Evolutionary conservation across 1,140 invertebrate species (phyloP).

Genomic region (Venturia canescens): DNA sequence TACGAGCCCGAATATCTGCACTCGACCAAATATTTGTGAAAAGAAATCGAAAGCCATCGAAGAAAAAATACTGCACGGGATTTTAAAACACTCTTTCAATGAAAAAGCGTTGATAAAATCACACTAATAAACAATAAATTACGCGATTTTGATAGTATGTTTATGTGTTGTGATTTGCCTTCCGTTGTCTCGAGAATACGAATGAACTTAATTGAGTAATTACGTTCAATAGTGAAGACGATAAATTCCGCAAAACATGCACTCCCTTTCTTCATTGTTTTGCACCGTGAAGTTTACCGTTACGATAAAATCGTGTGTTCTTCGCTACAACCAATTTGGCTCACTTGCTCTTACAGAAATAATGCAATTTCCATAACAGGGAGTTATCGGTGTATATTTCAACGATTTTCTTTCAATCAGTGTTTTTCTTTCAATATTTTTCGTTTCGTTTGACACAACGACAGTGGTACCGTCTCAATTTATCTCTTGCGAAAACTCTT

Average conservation of each 20-base stretch:
- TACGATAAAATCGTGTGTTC: constrained; percentile 21
- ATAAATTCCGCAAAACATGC: neutral
- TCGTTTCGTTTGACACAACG: no score
- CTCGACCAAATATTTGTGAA: neutral
- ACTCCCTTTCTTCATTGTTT: neutral
- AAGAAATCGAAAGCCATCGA: neutral
- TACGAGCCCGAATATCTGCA: neutral
- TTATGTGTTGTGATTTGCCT: neutral
- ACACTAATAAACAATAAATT: neutral
- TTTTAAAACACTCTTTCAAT: neutral
- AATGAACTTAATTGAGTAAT: constrained; percentile 23
- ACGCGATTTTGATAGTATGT: no score
- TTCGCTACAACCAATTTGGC: neutral
- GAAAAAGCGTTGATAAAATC: neutral
- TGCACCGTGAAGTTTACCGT: neutral
- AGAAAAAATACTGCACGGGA: neutral
- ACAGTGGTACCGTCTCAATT: no score
- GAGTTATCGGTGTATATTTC: no score
- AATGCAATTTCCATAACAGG: no score
- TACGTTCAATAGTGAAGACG: constrained; percentile 5
- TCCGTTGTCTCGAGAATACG: neutral
- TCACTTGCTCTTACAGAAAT: no score
- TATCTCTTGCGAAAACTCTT: no score
- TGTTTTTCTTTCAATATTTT: no score
- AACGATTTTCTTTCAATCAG: no score